Evolutionary conservation across 2,797 vertebrate species (phyloP), one percentile per base, ranked within the genome.

Genomic region (Picus viridis): DNA sequence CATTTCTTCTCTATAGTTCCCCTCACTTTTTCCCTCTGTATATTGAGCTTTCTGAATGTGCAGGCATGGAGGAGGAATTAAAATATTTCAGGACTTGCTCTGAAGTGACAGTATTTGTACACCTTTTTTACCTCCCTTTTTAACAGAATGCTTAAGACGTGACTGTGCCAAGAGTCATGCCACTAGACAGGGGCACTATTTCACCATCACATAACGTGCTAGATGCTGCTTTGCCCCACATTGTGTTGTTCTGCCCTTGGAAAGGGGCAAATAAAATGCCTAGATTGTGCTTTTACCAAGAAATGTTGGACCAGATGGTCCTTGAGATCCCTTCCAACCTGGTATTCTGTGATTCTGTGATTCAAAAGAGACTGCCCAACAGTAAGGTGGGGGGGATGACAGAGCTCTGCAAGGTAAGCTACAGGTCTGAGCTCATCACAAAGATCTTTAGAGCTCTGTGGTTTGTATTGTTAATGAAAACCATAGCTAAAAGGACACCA

Each of bases 281-380:
- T 30, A 30, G 29, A 43, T 39, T 30, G 39, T 30, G 18, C 19
- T 43, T 45, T 64, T 45, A 64, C 39, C 19, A 20, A 64, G 41
- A 64, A 43, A 64, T 27, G 14, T 30, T 64, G 39, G 62, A 43
- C 18, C 39, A 64, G 27, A 22, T 43, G 27, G 43, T 43, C 27
- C 30, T n/a, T 57, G 56, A 58, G 12, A 12, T 58, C 57, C 19
- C n/a, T 32, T 58, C n/a, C 57, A 58, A 30, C 41, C 62, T 64
- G 41, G 12, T 24, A 24, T 45, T 45, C 62, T 43, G 20, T 30
- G 62, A 43, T 45, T 45, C 62, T 43, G 20, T 30, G 39, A 43
- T 63, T 43, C 18, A 27, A 6, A 18, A 9, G 0, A 0, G 47
- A 3, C 47, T 32, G 72, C 29, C 11, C 0, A 18, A 54, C 67